Evolutionary conservation across 2,888 invertebrate species (phyloP).

Genomic region (Therioaphis trifolii): DNA sequence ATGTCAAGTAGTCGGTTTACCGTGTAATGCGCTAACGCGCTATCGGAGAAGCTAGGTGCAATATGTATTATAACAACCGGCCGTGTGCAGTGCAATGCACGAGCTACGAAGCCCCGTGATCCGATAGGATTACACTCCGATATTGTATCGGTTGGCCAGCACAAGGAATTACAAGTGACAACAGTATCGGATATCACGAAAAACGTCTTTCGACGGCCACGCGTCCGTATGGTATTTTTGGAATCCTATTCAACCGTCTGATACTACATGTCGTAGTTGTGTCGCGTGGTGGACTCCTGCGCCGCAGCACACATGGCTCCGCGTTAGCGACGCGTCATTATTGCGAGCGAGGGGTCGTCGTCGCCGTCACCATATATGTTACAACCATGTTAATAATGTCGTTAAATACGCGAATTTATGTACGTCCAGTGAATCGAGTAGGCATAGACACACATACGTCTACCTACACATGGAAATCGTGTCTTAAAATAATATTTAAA

Average conservation of each 20-base stretch:
- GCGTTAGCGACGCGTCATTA: background rate
- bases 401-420: background rate
- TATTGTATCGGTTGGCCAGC: background rate
- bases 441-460: too few relatives aligned
- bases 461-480: too few relatives aligned
- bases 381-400: background rate
- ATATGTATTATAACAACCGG: too few relatives aligned
- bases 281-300: background rate
- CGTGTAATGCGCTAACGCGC: background rate
- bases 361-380: background rate
- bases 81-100: too few relatives aligned
- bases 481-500: too few relatives aligned
- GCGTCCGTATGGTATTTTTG: conserved; percentile 34
- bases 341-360: background rate
- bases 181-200: conserved; percentile 25
- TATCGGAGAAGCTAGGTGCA: too few relatives aligned
- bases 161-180: background rate
- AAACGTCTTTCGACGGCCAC: conserved; percentile 6
- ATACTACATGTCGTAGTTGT: too few relatives aligned
- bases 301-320: background rate
- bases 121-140: conserved; percentile 12
- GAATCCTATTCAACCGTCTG: conserved; percentile 37
- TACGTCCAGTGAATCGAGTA: too few relatives aligned
- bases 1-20: background rate
- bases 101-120: conserved; percentile 1